phyloP scores from a whole-genome alignment of 2,797 vertebrate genomes.

The Cynodonichthys magdalenae region DNA sequence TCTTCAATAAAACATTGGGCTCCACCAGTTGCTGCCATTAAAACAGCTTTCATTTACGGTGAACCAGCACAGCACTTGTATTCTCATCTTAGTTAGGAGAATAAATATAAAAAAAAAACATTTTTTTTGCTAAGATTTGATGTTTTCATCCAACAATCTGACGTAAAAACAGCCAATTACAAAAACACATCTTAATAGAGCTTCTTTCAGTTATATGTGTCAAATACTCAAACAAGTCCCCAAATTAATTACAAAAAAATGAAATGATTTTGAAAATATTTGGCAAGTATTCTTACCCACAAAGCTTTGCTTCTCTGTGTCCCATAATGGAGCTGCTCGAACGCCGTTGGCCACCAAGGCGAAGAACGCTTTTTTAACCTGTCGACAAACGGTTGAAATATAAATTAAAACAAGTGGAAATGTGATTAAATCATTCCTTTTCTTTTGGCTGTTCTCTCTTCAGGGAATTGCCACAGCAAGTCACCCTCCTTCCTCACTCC shows the following conservation, averaged over 20 bases:
- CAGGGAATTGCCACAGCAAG: too few species aligned
- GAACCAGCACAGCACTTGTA: conserved; percentile 6
- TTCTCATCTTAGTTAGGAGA: conserved; percentile 4
- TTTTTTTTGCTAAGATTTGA: neutral
- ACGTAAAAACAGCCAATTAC: neutral
- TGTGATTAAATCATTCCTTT: neutral
- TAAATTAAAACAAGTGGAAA: neutral
- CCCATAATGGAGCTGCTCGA: conserved; percentile 96
- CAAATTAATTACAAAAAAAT: too few species aligned
- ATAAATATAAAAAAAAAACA: neutral
- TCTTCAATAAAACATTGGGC: conserved; percentile 38
- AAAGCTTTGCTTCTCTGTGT: conserved; percentile 97
- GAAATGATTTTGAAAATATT: too few species aligned
- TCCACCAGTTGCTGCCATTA: conserved; percentile 32
- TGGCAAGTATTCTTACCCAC: conserved; percentile 86
- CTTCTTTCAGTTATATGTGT: too few species aligned
- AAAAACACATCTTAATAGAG: too few species aligned
- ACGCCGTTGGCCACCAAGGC: conserved; percentile 97
- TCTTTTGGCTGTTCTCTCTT: too few species aligned
- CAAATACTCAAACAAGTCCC: too few species aligned
- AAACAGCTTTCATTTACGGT: conserved; percentile 19
- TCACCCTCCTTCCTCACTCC: too few species aligned
- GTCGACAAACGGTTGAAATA: conserved; percentile 17
- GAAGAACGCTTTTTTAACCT: conserved; percentile 99
- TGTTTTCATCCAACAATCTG: neutral